Percentiles rank a stretch among this genome's conserved stretches.
Evolutionary conservation across 2,113 vertebrate genomes (phyloP).

Genomic region (Siniperca knerii): DNA sequence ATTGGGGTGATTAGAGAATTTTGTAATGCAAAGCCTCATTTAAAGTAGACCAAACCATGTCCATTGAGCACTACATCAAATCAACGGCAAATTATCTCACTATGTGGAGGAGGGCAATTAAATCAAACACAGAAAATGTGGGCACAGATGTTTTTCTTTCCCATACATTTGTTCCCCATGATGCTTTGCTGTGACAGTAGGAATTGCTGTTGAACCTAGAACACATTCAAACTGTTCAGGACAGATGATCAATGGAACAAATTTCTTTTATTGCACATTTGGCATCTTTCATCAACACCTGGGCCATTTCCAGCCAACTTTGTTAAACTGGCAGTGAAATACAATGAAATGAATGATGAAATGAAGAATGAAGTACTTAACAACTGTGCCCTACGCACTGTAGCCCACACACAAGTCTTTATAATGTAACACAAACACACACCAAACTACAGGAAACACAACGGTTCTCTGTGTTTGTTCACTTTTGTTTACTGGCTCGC

Average conservation of each 20-base stretch:
- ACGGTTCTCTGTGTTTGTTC: conserved; percentile 34
- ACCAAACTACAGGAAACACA: conserved; percentile 29
- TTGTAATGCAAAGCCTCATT: conserved; percentile 62
- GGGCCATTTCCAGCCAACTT: background rate
- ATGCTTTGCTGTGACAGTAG: conserved; percentile 27
- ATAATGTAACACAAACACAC: conserved; percentile 16
- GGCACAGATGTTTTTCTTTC: conserved; percentile 19
- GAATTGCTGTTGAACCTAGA: background rate
- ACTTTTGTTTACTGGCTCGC: conserved; percentile 43
- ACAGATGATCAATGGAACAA: background rate
- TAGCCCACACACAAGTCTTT: background rate
- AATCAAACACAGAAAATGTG: conserved; percentile 29
- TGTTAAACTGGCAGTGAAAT: background rate
- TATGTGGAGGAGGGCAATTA: conserved; percentile 32
- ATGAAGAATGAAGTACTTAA: background rate
- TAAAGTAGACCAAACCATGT: conserved; percentile 43
- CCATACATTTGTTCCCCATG: conserved; percentile 15
- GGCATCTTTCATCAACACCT: background rate
- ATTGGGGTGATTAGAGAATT: conserved; percentile 50
- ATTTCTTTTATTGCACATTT: background rate
- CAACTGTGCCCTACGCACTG: background rate
- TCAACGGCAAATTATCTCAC: conserved; percentile 41
- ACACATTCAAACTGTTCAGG: background rate
- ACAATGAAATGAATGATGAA: background rate
- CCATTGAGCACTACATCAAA: conserved; percentile 29